Base-by-base conservation (phyloP, 2,113 vertebrate genomes). In the Coryphaenoides rupestris region DNA sequence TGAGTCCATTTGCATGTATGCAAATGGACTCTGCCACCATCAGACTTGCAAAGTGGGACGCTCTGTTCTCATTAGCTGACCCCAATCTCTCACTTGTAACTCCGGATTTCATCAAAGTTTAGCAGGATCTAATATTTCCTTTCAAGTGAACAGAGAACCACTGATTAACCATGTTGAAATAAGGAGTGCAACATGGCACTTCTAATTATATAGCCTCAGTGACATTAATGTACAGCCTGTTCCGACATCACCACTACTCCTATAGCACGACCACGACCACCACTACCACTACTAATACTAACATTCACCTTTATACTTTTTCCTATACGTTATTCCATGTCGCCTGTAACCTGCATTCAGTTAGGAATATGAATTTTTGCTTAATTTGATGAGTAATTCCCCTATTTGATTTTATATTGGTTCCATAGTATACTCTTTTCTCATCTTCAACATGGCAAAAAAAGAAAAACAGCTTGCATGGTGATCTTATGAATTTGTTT, bases 41-140 rank as follows among this genome's bases (percentile, higher is more conserved):
- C 86, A 85, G 86, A 86, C 84, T 81, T 79, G 85, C 80, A 86
- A 87, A 86, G 84, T 88, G 89, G 87, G 84, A 81, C 81, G 65
- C 83, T 80, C 86, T 89, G 87, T 89, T 90, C 86, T 90, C 88
- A 90, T 90, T 90, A 88, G 83, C 70, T 90, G 90, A 88, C 90
- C 88, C 86, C 89, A 88, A 90, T 91, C 86, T 87, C 75, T 75
- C 65, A 79, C 79, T 89, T 81, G 83, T 88, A 85, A 89, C 79
- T 90, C 84, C 72, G 78, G 77, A 89, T 89, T 90, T 85, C 85
- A 89, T 91, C 88, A 90, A 89, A 90, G 88, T 90, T 91, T 90
- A 89, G 87, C 83, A 85, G 85, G 82, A 90, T 90, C 83, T 86
- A 86, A 89, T 88, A 86, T 90, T 90, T 90, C 83, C 89, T 90